These are phyloP conservation scores for Gephyroberyx darwinii DNA, from an alignment of 2,797 vertebrate species.

Conservation along the genomic window DNA sequence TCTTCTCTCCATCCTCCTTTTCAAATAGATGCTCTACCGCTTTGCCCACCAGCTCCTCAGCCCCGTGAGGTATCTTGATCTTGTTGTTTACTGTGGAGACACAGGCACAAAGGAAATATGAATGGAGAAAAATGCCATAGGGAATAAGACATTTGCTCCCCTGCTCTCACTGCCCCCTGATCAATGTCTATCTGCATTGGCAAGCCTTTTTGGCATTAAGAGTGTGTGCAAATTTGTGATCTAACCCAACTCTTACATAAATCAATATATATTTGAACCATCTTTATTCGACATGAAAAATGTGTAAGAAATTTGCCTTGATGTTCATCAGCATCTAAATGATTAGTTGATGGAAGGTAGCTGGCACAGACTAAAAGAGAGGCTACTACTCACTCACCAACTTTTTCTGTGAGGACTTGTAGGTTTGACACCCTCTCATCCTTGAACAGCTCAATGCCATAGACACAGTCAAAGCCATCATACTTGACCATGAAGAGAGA, in stretches of 20 bases:
- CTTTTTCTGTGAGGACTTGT: constrained; percentile 83
- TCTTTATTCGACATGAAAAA: too few species aligned
- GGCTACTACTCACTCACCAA: constrained; percentile 74
- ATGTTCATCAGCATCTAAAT: neutral
- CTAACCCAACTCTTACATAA: neutral
- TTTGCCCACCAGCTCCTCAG: constrained; percentile 86
- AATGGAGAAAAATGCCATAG: neutral
- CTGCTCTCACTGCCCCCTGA: neutral
- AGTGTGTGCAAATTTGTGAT: neutral
- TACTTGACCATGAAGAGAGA: constrained; percentile 88
- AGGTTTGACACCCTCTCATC: constrained; percentile 85
- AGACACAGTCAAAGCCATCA: constrained; percentile 87
- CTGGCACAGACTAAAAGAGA: neutral
- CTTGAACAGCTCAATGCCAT: constrained; percentile 87
- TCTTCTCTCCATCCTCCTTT: constrained; percentile 87
- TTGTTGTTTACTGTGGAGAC: constrained; percentile 82
- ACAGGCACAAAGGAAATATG: neutral
- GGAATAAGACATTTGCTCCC: neutral
- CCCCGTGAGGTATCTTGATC: constrained; percentile 83
- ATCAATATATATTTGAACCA: neutral
- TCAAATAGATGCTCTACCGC: constrained; percentile 87
- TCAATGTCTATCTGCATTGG: neutral
- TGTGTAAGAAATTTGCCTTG: neutral
- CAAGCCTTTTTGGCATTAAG: neutral
- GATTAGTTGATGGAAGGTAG: neutral